phyloP scores from a whole-genome alignment of 1,140 invertebrate species.

The Trichoplusia ni region DNA sequence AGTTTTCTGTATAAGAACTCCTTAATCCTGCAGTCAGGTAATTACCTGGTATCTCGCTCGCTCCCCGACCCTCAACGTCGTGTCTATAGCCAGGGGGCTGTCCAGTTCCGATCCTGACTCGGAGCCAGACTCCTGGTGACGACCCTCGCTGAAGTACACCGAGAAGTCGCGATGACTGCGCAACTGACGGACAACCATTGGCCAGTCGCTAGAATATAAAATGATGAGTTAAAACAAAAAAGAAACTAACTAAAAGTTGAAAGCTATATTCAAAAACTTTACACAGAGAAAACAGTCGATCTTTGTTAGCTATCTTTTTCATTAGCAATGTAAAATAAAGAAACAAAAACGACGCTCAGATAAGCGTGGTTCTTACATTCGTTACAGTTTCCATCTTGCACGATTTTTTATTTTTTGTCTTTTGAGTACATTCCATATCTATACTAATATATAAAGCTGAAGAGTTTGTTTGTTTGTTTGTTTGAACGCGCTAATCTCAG shows the following conservation, averaged over 20 bases:
- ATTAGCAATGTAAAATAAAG: no score
- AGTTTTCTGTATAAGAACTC: no score
- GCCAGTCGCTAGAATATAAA: constrained; percentile 89
- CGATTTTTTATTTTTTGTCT: no score
- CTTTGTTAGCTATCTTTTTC: no score
- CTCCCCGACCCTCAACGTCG: constrained; percentile 68
- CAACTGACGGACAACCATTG: constrained; percentile 90
- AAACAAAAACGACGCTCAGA: no score
- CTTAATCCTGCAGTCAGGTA: no score
- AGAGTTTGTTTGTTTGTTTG: no score
- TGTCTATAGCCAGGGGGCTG: constrained; percentile 55
- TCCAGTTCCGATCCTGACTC: constrained; percentile 58
- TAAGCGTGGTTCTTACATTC: no score
- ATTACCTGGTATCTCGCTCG: constrained; percentile 66
- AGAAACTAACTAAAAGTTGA: background rate
- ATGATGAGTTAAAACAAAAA: constrained; percentile 1
- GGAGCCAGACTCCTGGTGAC: constrained; percentile 54
- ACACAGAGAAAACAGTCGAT: background rate
- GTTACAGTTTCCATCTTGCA: no score
- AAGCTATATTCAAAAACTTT: background rate
- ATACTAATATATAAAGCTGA: no score
- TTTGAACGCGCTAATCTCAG: no score
- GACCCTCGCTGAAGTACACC: constrained; percentile 93
- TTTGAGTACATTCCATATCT: no score
- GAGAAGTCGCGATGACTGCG: constrained; percentile 94